Percentiles rank a stretch among this genome's conserved stretches.
These are phyloP conservation scores for Archocentrus centrarchus DNA, from an alignment of 2,113 vertebrate species.

Conservation along the genomic window DNA sequence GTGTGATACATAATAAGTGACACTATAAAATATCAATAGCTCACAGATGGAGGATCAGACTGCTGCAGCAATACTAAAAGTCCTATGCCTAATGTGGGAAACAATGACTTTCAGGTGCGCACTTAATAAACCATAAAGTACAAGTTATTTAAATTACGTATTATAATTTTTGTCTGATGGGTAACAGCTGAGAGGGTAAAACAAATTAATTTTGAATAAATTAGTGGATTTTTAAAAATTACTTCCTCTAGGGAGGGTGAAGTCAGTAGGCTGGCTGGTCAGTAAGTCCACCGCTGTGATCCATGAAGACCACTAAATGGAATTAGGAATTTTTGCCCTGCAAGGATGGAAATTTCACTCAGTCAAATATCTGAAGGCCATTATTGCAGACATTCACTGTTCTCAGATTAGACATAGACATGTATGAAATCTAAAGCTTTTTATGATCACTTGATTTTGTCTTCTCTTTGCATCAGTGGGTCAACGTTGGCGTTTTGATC, in stretches of 20 bases:
- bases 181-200: background rate
- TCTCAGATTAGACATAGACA: background rate
- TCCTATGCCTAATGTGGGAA: background rate
- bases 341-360: background rate
- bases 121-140: background rate
- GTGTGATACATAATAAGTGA: conserved; percentile 23
- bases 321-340: background rate
- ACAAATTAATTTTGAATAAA: background rate
- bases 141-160: background rate
- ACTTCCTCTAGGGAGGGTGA: background rate
- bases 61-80: background rate
- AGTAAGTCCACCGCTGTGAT: background rate
- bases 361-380: background rate
- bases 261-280: background rate
- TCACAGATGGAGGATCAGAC: conserved; percentile 1
- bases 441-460: background rate
- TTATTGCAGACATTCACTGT: too few species aligned
- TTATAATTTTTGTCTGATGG: background rate
- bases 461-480: background rate
- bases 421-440: background rate
- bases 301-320: background rate
- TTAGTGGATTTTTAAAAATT: background rate
- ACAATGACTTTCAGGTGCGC: background rate
- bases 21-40: background rate
- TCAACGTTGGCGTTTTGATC: background rate